These are phyloP conservation scores for Cyprinella venusta DNA, from an alignment of 2,797 vertebrate genomes.

Conservation along the genomic window DNA sequence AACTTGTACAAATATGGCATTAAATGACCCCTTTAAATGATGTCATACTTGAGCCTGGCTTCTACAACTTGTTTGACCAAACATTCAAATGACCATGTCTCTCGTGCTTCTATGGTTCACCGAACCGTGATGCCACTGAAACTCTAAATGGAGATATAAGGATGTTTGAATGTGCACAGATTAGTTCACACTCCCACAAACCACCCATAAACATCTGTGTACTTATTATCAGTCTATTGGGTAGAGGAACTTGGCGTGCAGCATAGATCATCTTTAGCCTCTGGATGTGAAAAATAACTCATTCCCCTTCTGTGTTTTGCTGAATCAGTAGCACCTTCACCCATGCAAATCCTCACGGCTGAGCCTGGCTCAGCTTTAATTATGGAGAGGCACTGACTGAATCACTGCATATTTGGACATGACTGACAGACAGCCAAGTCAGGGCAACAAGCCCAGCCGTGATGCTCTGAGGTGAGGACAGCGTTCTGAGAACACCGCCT, in stretches of 20 bases:
- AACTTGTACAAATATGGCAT: no score
- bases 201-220: constrained; percentile 46
- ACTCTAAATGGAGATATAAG: constrained; percentile 1
- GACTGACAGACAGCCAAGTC: constrained; percentile 48
- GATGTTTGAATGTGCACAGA: constrained; percentile 22
- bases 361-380: constrained; percentile 62
- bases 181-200: constrained; percentile 26
- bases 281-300: constrained; percentile 57
- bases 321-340: constrained; percentile 67
- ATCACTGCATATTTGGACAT: constrained; percentile 49
- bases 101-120: not conserved
- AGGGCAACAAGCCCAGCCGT: constrained; percentile 45
- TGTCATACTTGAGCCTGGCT: not conserved
- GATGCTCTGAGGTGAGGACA: constrained; percentile 49
- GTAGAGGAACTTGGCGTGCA: constrained; percentile 49
- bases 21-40: not conserved
- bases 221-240: constrained; percentile 66
- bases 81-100: not conserved
- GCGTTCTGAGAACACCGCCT: constrained; percentile 44
- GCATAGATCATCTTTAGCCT: constrained; percentile 57
- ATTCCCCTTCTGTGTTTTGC: constrained; percentile 54
- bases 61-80: constrained; percentile 9
- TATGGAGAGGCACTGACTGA: constrained; percentile 64
- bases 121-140: not conserved
- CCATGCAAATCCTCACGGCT: constrained; percentile 59